A percentile compares a stretch with the other conserved stretches of the same genome.
Conservation (phyloP, 2,797 vertebrate species). For the Gambusia yucatana region DNA sequence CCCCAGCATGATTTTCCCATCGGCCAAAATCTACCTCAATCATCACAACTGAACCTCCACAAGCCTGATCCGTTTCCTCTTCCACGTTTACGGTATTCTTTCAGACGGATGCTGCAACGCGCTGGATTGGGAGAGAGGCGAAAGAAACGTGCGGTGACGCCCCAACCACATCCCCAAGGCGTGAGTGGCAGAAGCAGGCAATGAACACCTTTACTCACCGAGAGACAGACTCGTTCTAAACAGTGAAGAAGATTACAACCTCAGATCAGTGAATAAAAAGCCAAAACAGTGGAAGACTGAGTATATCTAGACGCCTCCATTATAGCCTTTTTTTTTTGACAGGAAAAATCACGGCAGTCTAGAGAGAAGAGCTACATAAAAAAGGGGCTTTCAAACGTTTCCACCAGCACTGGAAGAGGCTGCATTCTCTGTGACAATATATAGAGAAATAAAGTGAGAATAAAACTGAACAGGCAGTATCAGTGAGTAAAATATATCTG, state of each 20-base stretch:
- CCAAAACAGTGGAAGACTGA: conserved; percentile 16
- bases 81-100: conserved; percentile 28
- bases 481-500: conserved; percentile 40
- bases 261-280: conserved; percentile 26
- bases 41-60: conserved; percentile 32
- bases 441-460: conserved; percentile 28
- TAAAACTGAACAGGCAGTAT: conserved; percentile 25
- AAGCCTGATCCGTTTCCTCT: conserved; percentile 21
- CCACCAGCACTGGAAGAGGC: conserved; percentile 5
- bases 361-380: conserved; percentile 17
- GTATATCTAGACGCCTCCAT: conserved; percentile 14
- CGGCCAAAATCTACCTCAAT: conserved; percentile 16
- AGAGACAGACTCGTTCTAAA: conserved; percentile 27
- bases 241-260: conserved; percentile 19
- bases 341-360: conserved; percentile 7
- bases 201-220: conserved; percentile 15
- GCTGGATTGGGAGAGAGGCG: conserved; percentile 20
- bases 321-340: background rate
- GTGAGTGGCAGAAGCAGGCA: conserved; percentile 5
- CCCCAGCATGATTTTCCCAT: conserved; percentile 40
- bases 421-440: conserved; percentile 16
- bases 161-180: conserved; percentile 4
- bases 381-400: conserved; percentile 13
- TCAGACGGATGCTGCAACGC: conserved; percentile 8
- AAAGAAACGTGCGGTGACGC: conserved; percentile 18